Evolutionary conservation across 2,797 vertebrate species (phyloP).

Genomic region (Trematomus bernacchii): DNA sequence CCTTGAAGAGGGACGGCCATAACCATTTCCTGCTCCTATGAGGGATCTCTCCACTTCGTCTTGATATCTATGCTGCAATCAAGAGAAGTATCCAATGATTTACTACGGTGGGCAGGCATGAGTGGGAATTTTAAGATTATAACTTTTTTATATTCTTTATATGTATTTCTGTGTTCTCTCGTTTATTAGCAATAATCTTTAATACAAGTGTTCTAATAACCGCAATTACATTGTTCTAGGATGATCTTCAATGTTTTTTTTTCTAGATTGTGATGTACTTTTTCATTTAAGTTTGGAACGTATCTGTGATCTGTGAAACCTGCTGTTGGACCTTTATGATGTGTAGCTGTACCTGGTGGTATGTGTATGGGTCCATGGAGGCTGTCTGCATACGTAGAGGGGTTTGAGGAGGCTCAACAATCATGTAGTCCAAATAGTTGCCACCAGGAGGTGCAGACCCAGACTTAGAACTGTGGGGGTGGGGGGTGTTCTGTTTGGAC

Average conservation of each 20-base stretch:
- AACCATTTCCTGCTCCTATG: conserved; percentile 71
- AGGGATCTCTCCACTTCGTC: conserved; percentile 81
- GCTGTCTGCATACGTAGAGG: conserved; percentile 84
- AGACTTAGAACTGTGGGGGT: conserved; percentile 69
- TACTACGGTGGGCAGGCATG: neutral
- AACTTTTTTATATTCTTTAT: neutral
- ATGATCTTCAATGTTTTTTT: neutral
- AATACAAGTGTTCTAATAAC: neutral
- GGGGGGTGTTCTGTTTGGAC: conserved; percentile 66
- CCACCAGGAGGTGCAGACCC: conserved; percentile 74
- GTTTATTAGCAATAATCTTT: neutral
- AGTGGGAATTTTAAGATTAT: neutral
- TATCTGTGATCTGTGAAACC: neutral
- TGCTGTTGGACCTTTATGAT: neutral
- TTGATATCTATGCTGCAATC: conserved; percentile 88
- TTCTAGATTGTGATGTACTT: neutral
- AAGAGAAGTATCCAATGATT: neutral
- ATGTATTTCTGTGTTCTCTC: neutral
- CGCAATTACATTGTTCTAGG: neutral
- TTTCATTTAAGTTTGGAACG: neutral
- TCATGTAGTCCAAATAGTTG: conserved; percentile 91
- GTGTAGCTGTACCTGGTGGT: conserved; percentile 87
- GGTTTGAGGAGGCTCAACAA: conserved; percentile 85
- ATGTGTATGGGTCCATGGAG: conserved; percentile 90
- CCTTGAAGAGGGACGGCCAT: conserved; percentile 73